Percentiles rank a stretch among this genome's conserved stretches.
Conservation (phyloP, 2,888 invertebrate genomes). For the Amphipyra berbera region DNA sequence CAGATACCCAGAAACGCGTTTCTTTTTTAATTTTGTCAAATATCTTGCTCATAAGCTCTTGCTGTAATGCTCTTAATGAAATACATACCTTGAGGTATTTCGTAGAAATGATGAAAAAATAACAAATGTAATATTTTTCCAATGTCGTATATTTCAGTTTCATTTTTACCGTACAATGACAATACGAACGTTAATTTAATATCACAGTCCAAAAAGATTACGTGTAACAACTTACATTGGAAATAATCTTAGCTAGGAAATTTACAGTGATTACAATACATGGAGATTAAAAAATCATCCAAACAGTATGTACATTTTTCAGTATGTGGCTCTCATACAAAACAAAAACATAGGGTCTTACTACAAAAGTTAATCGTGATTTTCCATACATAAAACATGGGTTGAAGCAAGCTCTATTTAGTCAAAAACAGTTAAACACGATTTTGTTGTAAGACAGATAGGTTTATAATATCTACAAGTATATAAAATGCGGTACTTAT, state of each 20-base stretch:
- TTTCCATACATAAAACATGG: too few species aligned
- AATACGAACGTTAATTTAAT: constrained; percentile 83
- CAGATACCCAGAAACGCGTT: too few species aligned
- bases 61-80: too few species aligned
- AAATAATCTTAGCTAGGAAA: constrained; percentile 55
- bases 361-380: too few species aligned
- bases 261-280: constrained; percentile 61
- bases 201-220: constrained; percentile 86
- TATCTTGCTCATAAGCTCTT: too few species aligned
- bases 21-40: too few species aligned
- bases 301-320: constrained; percentile 55
- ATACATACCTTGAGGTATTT: too few species aligned
- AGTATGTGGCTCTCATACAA: constrained; percentile 39
- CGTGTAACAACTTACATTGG: constrained; percentile 61
- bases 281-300: constrained; percentile 40
- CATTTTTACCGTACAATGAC: constrained; percentile 77
- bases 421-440: too few species aligned
- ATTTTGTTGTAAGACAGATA: too few species aligned
- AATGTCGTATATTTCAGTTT: constrained; percentile 80
- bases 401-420: not conserved
- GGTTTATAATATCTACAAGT: too few species aligned
- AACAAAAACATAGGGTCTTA: not conserved
- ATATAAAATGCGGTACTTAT: too few species aligned
- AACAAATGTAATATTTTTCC: constrained; percentile 27
- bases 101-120: not conserved